Percentiles rank a stretch among this genome's conserved stretches.
phyloP scores from a whole-genome alignment of 2,797 vertebrate genomes.

The Podargus strigoides region DNA sequence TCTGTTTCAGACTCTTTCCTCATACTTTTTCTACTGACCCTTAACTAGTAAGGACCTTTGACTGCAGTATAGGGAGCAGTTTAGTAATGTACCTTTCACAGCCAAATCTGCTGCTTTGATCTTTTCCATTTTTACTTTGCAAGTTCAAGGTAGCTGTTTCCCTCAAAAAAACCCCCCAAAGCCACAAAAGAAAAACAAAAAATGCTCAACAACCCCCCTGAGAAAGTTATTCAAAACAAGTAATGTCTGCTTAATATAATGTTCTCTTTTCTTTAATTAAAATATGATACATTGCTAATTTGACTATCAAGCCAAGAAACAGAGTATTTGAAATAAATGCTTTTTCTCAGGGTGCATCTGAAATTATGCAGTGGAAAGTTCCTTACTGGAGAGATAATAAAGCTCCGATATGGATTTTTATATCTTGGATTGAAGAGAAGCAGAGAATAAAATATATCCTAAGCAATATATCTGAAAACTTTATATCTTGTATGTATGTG shows the following conservation, averaged over 20 bases:
- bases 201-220: not conserved
- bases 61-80: slow-evolving; percentile 69
- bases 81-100: slow-evolving; percentile 67
- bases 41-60: slow-evolving; percentile 76
- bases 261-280: not conserved
- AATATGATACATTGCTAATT: not conserved
- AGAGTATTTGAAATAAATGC: not conserved
- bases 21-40: slow-evolving; percentile 77
- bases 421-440: not conserved
- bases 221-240: not conserved
- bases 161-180: not conserved
- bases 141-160: not conserved
- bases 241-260: not conserved
- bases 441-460: not conserved
- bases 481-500: accelerated
- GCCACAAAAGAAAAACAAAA: not conserved
- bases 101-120: not conserved
- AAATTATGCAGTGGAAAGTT: not conserved
- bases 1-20: slow-evolving; percentile 79
- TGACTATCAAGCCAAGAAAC: not conserved
- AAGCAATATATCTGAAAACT: not conserved
- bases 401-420: not conserved
- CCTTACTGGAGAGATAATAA: not conserved
- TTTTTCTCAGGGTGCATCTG: not conserved
- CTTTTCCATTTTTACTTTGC: not conserved